These are phyloP conservation scores for Tachypleus tridentatus DNA, from an alignment of 1,140 invertebrate genomes.

Conservation along the genomic window DNA sequence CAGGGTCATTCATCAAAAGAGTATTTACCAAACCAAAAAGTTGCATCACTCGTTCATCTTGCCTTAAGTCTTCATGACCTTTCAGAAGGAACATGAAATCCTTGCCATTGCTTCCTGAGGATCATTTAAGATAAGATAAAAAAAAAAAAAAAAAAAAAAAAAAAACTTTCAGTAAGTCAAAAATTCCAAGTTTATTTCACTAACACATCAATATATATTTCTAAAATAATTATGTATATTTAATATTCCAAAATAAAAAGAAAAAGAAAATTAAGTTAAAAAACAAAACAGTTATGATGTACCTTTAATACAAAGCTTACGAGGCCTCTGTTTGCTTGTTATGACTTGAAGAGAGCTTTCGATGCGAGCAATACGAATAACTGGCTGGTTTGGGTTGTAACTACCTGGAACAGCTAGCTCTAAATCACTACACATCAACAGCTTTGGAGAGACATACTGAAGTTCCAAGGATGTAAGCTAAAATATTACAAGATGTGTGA, in stretches of 20 bases:
- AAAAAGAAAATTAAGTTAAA: too few relatives aligned
- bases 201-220: too few relatives aligned
- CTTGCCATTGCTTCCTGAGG: constrained; percentile 79
- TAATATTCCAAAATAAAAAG: too few relatives aligned
- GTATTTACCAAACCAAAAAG: constrained; percentile 98
- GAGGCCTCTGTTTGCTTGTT: constrained; percentile 92
- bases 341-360: constrained; percentile 77
- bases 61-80: constrained; percentile 96
- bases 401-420: constrained; percentile 90
- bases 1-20: constrained; percentile 79
- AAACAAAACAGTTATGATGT: neutral
- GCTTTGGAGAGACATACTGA: constrained; percentile 88
- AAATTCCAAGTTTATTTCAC: too few relatives aligned
- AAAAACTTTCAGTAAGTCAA: constrained; percentile 6
- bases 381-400: constrained; percentile 74
- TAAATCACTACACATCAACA: constrained; percentile 75
- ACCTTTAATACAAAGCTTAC: constrained; percentile 86
- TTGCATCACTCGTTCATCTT: constrained; percentile 99
- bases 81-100: constrained; percentile 98
- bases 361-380: constrained; percentile 79
- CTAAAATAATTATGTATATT: too few relatives aligned
- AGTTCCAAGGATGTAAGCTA: constrained; percentile 53
- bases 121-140: constrained; percentile 6
- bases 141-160: constrained; percentile 23
- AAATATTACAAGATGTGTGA: too few relatives aligned